phyloP scores from a whole-genome alignment of 2,888 invertebrate genomes.

The Mechanitis mazaeus region DNA sequence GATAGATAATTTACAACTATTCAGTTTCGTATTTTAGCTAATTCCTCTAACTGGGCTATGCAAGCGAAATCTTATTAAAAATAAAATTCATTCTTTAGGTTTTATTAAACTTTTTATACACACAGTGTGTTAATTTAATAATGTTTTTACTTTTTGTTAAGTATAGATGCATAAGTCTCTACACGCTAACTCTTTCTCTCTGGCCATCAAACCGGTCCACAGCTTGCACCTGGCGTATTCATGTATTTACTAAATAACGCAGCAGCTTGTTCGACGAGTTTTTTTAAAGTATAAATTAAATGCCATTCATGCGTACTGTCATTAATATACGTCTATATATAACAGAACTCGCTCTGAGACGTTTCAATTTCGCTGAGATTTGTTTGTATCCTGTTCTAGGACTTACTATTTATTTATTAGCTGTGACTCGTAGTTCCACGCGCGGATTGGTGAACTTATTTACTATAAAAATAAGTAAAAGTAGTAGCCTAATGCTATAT shows the following conservation, averaged over 20 bases:
- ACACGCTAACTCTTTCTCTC: not conserved
- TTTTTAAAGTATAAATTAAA: constrained; percentile 50
- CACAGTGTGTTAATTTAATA: no score
- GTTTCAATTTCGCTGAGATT: constrained; percentile 29
- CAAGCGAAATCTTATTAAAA: no score
- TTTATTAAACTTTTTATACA: no score
- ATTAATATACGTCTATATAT: constrained; percentile 25
- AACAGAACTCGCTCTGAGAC: constrained; percentile 30
- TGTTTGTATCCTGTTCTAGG: constrained; percentile 2
- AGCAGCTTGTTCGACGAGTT: constrained; percentile 40
- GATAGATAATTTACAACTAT: no score
- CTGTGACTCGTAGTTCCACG: no score
- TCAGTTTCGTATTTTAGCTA: no score
- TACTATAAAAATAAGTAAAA: no score
- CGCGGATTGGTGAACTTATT: no score
- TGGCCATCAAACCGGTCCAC: constrained; percentile 22
- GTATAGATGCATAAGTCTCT: not conserved
- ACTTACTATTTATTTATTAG: not conserved
- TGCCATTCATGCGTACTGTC: constrained; percentile 50
- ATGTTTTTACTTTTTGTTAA: no score
- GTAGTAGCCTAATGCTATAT: no score
- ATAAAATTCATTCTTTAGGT: no score
- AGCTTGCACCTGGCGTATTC: constrained; percentile 44
- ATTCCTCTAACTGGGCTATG: no score
- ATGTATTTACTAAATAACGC: constrained; percentile 41